Evolutionary conservation across 2,113 vertebrate species (phyloP), one percentile per base, ranked within the genome.

Genomic region (Oreochromis tanganicae): DNA sequence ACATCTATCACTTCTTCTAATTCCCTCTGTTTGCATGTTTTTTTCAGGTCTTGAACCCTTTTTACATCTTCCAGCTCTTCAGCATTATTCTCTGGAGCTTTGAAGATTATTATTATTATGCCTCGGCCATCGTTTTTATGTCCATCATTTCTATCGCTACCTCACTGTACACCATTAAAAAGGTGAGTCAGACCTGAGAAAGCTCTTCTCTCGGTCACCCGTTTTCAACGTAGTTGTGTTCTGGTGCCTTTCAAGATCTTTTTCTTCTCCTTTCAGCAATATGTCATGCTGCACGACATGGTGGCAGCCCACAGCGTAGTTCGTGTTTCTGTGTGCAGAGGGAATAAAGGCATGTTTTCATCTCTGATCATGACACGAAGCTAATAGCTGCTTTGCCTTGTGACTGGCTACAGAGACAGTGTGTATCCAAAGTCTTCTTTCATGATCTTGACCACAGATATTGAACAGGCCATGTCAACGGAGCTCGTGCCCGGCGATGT

Each of bases 41-140:
- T 41, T 73, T 27, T 57, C 86, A 99, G 98, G 98, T 99, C 90
- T 97, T 99, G 94, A 99, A 99, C 90, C 98, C 98, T 83, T 99
- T 99, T 96, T 99, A 99, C 97, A 96, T 99, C 95, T 99, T 99
- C 96, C 98, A 99, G 95, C 97, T 99, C 86, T 99, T 98, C 96
- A 98, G 98, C 96, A 97, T 99, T 90, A 96, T 98, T 90, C 94
- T 99, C 54, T 99, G 98, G 98, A 96, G 96, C 89, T 94, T 94
- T 81, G 97, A 98, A 81, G 97, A 97, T 50, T 99, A 99, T 94
- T 98, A 98, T 95, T 99, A 98, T 94, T 99, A 99, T 87, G 98
- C 98, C 80, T 85, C 96, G 24, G 97, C 97, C 93, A 99, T 99
- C 90, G 96, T 99, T 89, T 86, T 99, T 68, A 98, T 99, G 98